Evolutionary conservation across 2,888 invertebrate genomes (phyloP).

Genomic region (Geotrupes spiniger): DNA sequence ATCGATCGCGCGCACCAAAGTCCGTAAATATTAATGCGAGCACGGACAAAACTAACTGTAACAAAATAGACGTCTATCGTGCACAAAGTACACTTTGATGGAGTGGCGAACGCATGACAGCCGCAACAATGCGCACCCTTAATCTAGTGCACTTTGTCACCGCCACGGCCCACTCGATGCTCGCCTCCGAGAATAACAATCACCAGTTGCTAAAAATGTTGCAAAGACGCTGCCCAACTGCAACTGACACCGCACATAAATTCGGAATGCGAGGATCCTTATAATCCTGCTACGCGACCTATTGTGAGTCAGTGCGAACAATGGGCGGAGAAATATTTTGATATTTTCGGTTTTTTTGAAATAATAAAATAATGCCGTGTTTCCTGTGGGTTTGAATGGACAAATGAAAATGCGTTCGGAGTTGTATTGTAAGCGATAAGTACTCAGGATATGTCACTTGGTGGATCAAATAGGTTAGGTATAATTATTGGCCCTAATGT

Average conservation of each 20-base stretch:
- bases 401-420: too few relatives aligned
- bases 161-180: conserved; percentile 38
- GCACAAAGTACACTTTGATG: conserved; percentile 40
- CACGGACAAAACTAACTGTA: conserved; percentile 14
- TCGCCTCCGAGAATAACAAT: conserved; percentile 23
- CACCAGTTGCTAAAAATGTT: conserved; percentile 21
- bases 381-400: too few relatives aligned
- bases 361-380: too few relatives aligned
- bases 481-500: too few relatives aligned
- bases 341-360: too few relatives aligned
- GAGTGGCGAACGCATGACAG: conserved; percentile 45
- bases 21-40: conserved; percentile 9
- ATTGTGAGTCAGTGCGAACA: too few relatives aligned
- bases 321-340: too few relatives aligned
- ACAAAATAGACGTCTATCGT: conserved; percentile 35
- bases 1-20: background rate
- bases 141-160: conserved; percentile 47
- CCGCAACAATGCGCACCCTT: conserved; percentile 41
- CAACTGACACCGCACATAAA: conserved; percentile 18
- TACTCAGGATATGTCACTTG: too few relatives aligned
- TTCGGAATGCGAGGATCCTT: background rate
- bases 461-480: too few relatives aligned
- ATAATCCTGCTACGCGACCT: too few relatives aligned
- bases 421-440: too few relatives aligned
- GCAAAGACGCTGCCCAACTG: conserved; percentile 9